These are phyloP conservation scores for Tipula unca DNA, from an alignment of 2,888 invertebrate species.

Conservation along the genomic window DNA sequence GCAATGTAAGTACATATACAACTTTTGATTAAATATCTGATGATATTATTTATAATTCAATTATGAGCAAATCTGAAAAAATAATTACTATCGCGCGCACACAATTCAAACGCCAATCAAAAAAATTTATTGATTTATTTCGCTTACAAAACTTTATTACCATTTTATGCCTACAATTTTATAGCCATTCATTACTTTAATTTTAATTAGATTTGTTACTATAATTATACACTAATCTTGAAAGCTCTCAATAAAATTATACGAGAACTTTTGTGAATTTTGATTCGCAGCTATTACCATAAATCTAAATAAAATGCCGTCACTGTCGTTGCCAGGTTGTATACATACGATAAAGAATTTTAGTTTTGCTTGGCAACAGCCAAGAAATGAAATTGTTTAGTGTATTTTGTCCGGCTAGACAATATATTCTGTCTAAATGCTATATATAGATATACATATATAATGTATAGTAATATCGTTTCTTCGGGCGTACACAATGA, in stretches of 20 bases:
- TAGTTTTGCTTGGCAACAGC: no score
- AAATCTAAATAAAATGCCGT: not conserved
- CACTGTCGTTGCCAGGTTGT: not conserved
- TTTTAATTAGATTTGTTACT: no score
- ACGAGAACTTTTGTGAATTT: not conserved
- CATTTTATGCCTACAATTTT: no score
- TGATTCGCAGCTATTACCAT: not conserved
- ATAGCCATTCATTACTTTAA: not conserved
- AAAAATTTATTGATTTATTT: no score
- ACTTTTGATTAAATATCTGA: no score
- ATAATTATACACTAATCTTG: not conserved
- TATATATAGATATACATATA: no score
- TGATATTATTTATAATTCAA: no score
- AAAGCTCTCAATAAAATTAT: not conserved
- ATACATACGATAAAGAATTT: not conserved
- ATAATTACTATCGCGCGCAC: no score
- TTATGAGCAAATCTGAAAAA: no score
- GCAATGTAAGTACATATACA: no score
- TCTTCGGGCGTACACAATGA: not conserved
- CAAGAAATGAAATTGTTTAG: not conserved
- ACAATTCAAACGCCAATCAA: no score
- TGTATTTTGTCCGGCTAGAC: not conserved
- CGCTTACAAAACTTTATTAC: no score
- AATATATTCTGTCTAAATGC: not conserved
- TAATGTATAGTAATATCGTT: not conserved